Conservation (phyloP, 2,113 vertebrate species). For the Anguilla rostrata region DNA sequence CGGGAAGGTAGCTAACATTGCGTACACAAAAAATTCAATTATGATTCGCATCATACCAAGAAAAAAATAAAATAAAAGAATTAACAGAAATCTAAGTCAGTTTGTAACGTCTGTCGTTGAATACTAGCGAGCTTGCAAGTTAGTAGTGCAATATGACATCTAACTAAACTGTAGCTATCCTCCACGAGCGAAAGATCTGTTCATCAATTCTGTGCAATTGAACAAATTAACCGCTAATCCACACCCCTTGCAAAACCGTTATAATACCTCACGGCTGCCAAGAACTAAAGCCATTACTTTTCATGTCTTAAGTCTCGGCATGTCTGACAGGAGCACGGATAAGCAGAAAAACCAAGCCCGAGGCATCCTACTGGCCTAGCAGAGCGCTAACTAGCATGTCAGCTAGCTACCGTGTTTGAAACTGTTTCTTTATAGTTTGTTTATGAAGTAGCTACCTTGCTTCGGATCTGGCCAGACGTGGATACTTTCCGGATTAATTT, state of each 20-base stretch:
- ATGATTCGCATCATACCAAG: too few species aligned
- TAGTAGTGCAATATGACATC: background rate
- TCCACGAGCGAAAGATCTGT: background rate
- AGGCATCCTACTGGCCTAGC: conserved; percentile 8
- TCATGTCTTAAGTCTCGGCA: background rate
- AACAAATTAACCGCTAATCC: background rate
- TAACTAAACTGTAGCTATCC: background rate
- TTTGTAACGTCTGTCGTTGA: background rate
- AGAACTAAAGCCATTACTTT: background rate
- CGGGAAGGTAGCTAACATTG: too few species aligned
- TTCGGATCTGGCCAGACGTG: conserved; percentile 92
- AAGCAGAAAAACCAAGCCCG: background rate
- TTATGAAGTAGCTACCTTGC: conserved; percentile 75
- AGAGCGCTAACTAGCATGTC: conserved; percentile 29
- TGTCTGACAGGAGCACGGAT: conserved; percentile 41
- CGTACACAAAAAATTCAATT: too few species aligned
- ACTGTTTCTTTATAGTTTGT: background rate
- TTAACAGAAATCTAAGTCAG: background rate
- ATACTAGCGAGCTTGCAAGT: background rate
- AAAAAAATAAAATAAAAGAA: too few species aligned
- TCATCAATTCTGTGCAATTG: background rate
- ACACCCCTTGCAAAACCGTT: conserved; percentile 23
- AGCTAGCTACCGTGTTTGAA: background rate
- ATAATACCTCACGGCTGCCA: background rate
- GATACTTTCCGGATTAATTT: conserved; percentile 95